Conservation (phyloP, 2,113 vertebrate species). For the Craseonycteris thonglongyai region DNA sequence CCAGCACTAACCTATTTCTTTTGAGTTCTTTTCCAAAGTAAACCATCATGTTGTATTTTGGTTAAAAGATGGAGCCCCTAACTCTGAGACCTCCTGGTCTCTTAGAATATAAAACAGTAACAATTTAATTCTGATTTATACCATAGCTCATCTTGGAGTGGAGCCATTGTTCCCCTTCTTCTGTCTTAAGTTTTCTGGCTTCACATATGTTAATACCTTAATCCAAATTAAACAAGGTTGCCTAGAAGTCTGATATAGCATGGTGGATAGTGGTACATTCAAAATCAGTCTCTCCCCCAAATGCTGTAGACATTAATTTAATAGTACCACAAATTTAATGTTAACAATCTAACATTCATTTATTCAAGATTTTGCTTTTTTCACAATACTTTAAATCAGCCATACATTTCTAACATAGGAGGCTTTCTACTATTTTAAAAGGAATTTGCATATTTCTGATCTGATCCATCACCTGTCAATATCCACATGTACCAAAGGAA, state of each 20-base stretch:
- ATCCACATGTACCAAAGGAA: background rate
- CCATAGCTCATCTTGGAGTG: background rate
- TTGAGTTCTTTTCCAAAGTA: constrained; percentile 24
- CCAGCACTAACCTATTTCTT: constrained; percentile 3
- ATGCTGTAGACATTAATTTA: background rate
- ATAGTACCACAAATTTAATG: background rate
- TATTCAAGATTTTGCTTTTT: background rate
- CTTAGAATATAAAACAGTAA: background rate
- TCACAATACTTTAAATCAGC: background rate
- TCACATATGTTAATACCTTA: background rate
- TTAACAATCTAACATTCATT: background rate
- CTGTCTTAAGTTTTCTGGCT: background rate
- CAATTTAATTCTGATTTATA: background rate
- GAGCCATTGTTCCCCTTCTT: background rate
- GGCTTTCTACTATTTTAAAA: background rate
- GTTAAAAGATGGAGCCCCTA: background rate
- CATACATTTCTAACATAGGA: background rate
- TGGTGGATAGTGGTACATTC: background rate
- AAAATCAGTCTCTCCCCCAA: background rate
- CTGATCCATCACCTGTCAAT: background rate
- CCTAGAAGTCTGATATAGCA: background rate
- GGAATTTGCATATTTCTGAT: background rate
- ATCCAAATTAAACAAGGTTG: background rate
- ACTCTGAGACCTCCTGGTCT: background rate
- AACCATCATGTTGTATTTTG: background rate